Percentiles rank a stretch among this genome's conserved stretches.
Conservation (phyloP, 2,797 vertebrate genomes). For the Myotis myotis region DNA sequence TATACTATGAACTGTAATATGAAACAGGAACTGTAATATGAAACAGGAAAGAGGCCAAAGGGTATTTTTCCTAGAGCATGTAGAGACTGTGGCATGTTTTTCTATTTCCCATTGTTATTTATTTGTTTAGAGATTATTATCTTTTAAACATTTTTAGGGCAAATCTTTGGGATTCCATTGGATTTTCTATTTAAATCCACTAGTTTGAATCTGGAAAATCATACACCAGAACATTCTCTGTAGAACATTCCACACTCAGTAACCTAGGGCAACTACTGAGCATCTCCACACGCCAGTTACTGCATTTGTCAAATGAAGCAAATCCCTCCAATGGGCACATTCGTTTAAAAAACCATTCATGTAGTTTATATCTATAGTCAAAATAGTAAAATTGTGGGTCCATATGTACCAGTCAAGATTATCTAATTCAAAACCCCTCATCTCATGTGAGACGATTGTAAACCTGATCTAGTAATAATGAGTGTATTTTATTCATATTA, state of each 20-base stretch:
- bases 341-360: background rate
- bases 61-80: slow-evolving; percentile 55
- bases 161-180: slow-evolving; percentile 41
- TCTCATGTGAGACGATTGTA: background rate
- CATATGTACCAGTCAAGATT: background rate
- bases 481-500: background rate
- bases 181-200: slow-evolving; percentile 31
- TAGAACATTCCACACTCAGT: background rate
- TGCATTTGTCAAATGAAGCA: background rate
- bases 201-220: background rate
- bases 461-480: background rate
- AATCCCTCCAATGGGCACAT: background rate
- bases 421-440: background rate
- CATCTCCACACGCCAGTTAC: background rate
- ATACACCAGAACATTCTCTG: background rate
- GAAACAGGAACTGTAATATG: slow-evolving; percentile 61
- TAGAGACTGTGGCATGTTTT: slow-evolving; percentile 40
- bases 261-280: background rate
- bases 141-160: slow-evolving; percentile 49
- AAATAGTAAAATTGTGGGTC: background rate
- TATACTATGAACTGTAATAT: slow-evolving; percentile 48
- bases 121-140: slow-evolving; percentile 69
- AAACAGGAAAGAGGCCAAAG: slow-evolving; percentile 54
- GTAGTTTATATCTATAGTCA: background rate
- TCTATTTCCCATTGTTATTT: slow-evolving; percentile 62